These are phyloP conservation scores for Trissolcus japonicus DNA, from an alignment of 2,888 invertebrate species.

Conservation along the genomic window DNA sequence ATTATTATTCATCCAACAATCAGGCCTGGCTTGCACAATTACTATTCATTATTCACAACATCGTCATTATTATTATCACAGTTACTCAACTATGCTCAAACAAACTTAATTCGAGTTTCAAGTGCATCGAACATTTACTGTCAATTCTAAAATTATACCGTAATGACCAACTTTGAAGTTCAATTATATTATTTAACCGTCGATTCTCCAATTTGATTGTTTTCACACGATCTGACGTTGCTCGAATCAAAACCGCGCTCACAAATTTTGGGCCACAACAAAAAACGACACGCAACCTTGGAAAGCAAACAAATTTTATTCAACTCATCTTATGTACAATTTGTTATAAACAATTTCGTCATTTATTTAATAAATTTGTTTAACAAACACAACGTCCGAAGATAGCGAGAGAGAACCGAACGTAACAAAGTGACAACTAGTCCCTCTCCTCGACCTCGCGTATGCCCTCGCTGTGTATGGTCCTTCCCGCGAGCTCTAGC, in stretches of 20 bases:
- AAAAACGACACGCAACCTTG: no score
- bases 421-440: slow-evolving; percentile 1
- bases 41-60: not conserved
- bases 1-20: not conserved
- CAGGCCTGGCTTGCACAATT: not conserved
- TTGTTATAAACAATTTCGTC: not conserved
- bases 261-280: no score
- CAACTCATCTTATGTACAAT: not conserved
- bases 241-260: no score
- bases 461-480: slow-evolving; percentile 90
- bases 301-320: no score
- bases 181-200: no score
- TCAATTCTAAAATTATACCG: no score
- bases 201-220: no score
- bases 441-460: slow-evolving; percentile 76
- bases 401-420: not conserved
- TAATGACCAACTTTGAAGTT: no score
- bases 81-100: not conserved
- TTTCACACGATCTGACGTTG: no score
- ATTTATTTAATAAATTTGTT: no score
- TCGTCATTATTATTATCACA: not conserved
- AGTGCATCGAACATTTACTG: no score
- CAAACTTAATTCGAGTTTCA: no score
- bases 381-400: not conserved
- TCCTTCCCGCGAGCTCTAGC: slow-evolving; percentile 88